A percentile compares a stretch with the other conserved stretches of the same genome.
These are phyloP conservation scores for Hydraecia micacea DNA, from an alignment of 2,888 invertebrate species.

Conservation along the genomic window DNA sequence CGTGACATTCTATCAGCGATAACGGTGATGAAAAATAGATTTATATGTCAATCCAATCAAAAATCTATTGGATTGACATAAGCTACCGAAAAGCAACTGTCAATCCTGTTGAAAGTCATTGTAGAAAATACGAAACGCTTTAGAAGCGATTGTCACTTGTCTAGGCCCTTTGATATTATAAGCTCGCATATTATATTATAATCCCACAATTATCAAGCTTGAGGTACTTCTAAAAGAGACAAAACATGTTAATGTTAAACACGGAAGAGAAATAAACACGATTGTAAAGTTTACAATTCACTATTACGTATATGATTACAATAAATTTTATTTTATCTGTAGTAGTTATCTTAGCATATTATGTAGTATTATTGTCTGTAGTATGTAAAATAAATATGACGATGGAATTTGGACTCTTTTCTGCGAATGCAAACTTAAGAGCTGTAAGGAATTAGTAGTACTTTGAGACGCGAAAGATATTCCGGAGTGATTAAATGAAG, in stretches of 20 bases:
- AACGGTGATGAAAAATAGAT: neutral
- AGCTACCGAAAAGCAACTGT: too few species aligned
- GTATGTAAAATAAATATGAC: neutral
- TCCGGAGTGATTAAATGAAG: neutral
- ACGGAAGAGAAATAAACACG: constrained; percentile 20
- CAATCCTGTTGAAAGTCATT: too few species aligned
- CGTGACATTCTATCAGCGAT: neutral
- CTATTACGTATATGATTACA: constrained; percentile 27
- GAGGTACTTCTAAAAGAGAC: neutral
- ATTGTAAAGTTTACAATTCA: constrained; percentile 39
- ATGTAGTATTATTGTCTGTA: constrained; percentile 12
- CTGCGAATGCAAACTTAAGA: neutral
- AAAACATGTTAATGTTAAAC: neutral
- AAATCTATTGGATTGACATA: neutral
- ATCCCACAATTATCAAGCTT: neutral
- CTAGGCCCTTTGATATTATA: neutral
- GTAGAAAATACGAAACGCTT: too few species aligned
- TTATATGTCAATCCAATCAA: neutral
- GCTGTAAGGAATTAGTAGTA: neutral
- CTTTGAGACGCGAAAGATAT: neutral
- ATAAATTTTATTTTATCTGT: constrained; percentile 32
- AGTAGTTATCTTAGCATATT: constrained; percentile 21
- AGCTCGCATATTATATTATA: neutral
- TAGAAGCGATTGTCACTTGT: neutral
- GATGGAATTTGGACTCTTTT: neutral